Base-by-base conservation (phyloP, 2,113 vertebrate genomes). In the Callospermophilus lateralis region DNA sequence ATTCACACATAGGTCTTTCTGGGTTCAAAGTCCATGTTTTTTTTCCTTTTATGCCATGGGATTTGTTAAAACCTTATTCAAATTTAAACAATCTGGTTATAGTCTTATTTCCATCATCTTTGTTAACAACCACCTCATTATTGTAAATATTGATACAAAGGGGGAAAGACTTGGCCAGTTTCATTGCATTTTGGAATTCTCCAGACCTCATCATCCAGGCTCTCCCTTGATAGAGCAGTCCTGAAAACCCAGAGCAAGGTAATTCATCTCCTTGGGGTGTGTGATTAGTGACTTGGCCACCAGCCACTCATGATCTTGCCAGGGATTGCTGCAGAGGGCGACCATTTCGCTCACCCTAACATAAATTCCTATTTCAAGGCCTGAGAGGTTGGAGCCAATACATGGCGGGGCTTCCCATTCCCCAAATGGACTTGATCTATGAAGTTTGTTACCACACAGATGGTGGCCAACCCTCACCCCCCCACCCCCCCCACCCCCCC, bases 221-320 rank as follows among this genome's bases (percentile, higher is more conserved):
- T 74, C 7, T 92, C 72, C 39, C 22, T 61, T 94, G 45, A 68
- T 9, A 79, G 61, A 95, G 79, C n/a, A 81, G 67, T 32, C 72
- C n/a, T 45, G 67, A 92, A 94, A 81, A 74, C 77, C 90, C 22
- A 2, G 34, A 94, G 63, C 73, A 79, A 87, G 63, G 28, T 19
- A 58, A 53, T 58, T 63, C 42, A 45, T 89, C 80, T 93, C 65
- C 67, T 63, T 90, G 72, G 68, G 55, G 42, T 65, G 8, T 37
- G 1, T 88, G 80, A 81, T 89, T 45, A 70, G 92, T 89, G 85
- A 55, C 48, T 93, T 94, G 81, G 88, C 87, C 63, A 68, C 58
- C 74, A 85, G 87, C 61, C 80, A 48, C 72, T 48, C 0, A 13
- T 20, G 34, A 28, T 81, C 88, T 93, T 81, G 81, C 92, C 63